A percentile compares a stretch with the other conserved stretches of the same genome.
Evolutionary conservation across 2,888 invertebrate species (phyloP).

Genomic region (Tanytarsus gracilentus): DNA sequence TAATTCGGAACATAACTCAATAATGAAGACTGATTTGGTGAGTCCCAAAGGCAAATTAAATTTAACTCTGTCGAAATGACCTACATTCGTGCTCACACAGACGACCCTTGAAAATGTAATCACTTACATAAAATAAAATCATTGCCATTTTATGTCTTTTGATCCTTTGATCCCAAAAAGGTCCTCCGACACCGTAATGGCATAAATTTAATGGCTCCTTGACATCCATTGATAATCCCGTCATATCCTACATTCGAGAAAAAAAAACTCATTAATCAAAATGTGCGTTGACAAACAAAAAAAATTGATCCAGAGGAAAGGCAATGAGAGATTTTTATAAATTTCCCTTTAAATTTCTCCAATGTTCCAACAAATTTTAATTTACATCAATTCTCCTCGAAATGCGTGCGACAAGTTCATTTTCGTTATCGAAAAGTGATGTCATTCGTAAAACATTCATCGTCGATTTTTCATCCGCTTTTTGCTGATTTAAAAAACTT

Average conservation of each 20-base stretch:
- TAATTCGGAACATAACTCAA: too few relatives aligned
- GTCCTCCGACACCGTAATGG: background rate
- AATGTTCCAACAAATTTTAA: background rate
- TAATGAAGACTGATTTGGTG: too few relatives aligned
- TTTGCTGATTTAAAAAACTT: too few relatives aligned
- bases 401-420: background rate
- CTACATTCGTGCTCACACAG: too few relatives aligned
- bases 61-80: too few relatives aligned
- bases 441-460: background rate
- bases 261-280: background rate
- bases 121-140: background rate
- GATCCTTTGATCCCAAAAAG: background rate
- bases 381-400: background rate
- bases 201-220: background rate
- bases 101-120: background rate
- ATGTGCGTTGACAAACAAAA: background rate
- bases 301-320: background rate
- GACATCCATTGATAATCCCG: background rate
- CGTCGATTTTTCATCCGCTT: conserved; percentile 6
- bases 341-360: background rate
- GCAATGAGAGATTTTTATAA: background rate
- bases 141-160: background rate
- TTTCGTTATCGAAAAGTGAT: background rate
- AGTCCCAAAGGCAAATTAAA: too few relatives aligned
- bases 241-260: background rate